A percentile compares a stretch with the other conserved stretches of the same genome.
These are phyloP conservation scores for Gobiocypris rarus DNA, from an alignment of 2,113 vertebrate species.

Conservation along the genomic window DNA sequence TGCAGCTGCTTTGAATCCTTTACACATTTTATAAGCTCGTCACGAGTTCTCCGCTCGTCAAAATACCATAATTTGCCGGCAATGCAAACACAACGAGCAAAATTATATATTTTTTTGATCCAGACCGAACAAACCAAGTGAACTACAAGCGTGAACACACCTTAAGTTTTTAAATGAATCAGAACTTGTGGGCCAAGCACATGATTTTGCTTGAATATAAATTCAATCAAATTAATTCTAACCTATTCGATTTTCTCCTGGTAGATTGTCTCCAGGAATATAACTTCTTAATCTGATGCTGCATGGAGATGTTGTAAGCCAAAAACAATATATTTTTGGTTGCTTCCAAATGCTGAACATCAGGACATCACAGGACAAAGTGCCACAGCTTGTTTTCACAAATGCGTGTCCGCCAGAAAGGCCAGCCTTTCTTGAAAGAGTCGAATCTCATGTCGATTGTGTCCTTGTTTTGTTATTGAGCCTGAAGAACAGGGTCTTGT, in stretches of 20 bases:
- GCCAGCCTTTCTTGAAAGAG: not conserved
- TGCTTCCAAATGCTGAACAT: constrained; percentile 33
- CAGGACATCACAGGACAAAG: constrained; percentile 20
- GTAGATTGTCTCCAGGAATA: constrained; percentile 49
- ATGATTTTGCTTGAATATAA: constrained; percentile 36
- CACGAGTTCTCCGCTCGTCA: too few relatives aligned
- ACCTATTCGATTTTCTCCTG: constrained; percentile 37
- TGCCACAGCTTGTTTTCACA: not conserved
- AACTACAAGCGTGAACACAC: too few relatives aligned
- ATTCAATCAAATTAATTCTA: constrained; percentile 50
- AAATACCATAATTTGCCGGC: too few relatives aligned
- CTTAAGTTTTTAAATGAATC: not conserved
- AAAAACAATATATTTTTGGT: constrained; percentile 44
- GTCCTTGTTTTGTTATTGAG: constrained; percentile 42
- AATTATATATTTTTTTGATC: too few relatives aligned
- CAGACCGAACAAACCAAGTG: too few relatives aligned
- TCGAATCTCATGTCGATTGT: constrained; percentile 16
- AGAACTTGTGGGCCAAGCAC: constrained; percentile 26
- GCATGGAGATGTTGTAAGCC: constrained; percentile 10
- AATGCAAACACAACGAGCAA: too few relatives aligned
- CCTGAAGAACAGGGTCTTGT: constrained; percentile 17
- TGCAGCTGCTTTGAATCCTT: too few relatives aligned
- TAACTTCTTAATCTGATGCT: constrained; percentile 57
- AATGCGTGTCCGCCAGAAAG: not conserved
- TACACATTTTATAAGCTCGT: too few relatives aligned